phyloP scores from a whole-genome alignment of 2,113 vertebrate species.

The Jacana jacana region DNA sequence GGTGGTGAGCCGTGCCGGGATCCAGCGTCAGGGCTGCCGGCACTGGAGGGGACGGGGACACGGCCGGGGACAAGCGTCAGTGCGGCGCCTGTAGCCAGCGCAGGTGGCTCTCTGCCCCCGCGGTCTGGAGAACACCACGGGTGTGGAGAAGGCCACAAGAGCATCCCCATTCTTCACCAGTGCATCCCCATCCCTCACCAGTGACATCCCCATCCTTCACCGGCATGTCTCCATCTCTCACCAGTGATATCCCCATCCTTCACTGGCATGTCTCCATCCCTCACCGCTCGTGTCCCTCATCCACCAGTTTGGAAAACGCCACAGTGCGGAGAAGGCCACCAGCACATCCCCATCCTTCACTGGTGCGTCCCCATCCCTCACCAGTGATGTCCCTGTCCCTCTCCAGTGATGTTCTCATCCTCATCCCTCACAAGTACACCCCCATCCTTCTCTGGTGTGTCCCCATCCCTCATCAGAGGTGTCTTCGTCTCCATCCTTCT shows the following conservation, averaged over 20 bases:
- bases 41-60: constrained; percentile 67
- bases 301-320: too few species aligned
- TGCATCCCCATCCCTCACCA: not conserved
- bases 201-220: not conserved
- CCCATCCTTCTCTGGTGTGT: too few species aligned
- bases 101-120: not conserved
- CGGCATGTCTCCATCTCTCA: not conserved
- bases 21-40: constrained; percentile 92
- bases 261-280: not conserved
- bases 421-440: too few species aligned
- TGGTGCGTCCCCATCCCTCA: too few species aligned
- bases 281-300: not conserved
- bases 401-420: too few species aligned
- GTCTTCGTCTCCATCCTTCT: too few species aligned
- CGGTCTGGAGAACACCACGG: fast-evolving
- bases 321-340: too few species aligned
- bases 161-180: not conserved
- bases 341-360: not conserved
- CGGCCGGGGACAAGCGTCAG: not conserved
- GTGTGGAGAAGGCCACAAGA: fast-evolving
- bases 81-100: fast-evolving
- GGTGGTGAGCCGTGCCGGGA: constrained; percentile 93
- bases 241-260: not conserved
- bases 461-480: too few species aligned
- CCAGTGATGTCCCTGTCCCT: too few species aligned